These are phyloP conservation scores for Pontoporia blainvillei DNA, from an alignment of 2,113 vertebrate genomes.

Conservation along the genomic window DNA sequence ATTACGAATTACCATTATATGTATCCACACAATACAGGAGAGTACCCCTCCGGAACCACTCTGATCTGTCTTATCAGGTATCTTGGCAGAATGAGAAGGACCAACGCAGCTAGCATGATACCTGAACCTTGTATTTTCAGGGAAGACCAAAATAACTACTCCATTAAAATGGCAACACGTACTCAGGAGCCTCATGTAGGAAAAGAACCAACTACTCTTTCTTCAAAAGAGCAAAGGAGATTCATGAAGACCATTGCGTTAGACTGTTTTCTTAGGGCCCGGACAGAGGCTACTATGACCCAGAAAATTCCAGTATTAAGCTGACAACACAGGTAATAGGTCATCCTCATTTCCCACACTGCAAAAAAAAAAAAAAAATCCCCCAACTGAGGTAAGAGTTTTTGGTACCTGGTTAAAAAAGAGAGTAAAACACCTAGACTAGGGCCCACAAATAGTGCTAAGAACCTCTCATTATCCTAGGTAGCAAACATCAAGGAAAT, in stretches of 20 bases:
- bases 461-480: neutral
- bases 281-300: constrained; percentile 3
- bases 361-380: neutral
- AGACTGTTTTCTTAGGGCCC: constrained; percentile 42
- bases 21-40: constrained; percentile 8
- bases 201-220: constrained; percentile 51
- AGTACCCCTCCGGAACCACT: constrained; percentile 1
- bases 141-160: constrained; percentile 14
- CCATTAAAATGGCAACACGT: neutral
- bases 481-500: constrained; percentile 54
- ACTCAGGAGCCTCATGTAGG: constrained; percentile 45
- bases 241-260: neutral
- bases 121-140: neutral
- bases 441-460: neutral
- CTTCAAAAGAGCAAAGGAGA: constrained; percentile 66
- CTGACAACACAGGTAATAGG: neutral
- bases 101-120: neutral
- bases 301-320: neutral
- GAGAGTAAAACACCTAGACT: neutral
- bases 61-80: neutral
- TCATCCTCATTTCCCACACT: neutral
- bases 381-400: neutral
- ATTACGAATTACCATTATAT: constrained; percentile 43
- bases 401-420: neutral
- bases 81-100: neutral